Base-by-base conservation (phyloP, 2,797 vertebrate species). In the Lagothrix lagotricha region DNA sequence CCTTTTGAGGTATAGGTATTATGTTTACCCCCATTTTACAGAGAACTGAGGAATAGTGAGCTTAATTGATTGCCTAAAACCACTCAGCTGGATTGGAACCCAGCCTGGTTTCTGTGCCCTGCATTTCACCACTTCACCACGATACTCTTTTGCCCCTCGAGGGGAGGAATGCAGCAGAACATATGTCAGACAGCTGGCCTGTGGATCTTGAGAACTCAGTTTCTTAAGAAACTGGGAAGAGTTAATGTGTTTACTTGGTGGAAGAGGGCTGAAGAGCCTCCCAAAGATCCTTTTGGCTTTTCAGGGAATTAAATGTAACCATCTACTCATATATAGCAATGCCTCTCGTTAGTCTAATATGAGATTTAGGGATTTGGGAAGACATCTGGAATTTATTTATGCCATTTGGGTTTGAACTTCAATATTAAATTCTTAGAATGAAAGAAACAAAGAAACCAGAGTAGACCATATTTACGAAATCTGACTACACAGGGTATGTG, bases 361-460 rank as follows among this genome's bases (percentile, higher is more conserved):
- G 84, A 94, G 96, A 86, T 64, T 96, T 88, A 97, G 83, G 54
- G 98, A 98, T 98, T 98, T 96, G 92, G 57, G 94, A 85, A 96
- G 93, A 97, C 98, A 99, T 98, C 98, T 98, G 99, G 98, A 98
- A 98, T 98, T 79, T 90, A 97, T 98, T 98, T 98, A 96, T 96
- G 94, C 44, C 96, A 89, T 88, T 79, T 96, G 79, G 86, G 30
- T 93, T 98, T 94, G 94, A 98, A 98, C 98, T 96, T 97, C 58
- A 92, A 88, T 97, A 96, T 97, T 96, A 93, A 96, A 95, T 95
- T 97, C 91, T 90, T 97, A 80, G 90, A 95, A 97, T 57, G 57
- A 94, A 96, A 85, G 50, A 96, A 44, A 88, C 64, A 89, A 95
- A 97, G 58, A 89, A 90, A 86, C 95, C 82, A 82, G 96, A 97